These are phyloP conservation scores for Phoebastria nigripes DNA, from an alignment of 2,797 vertebrate genomes.

Conservation along the genomic window DNA sequence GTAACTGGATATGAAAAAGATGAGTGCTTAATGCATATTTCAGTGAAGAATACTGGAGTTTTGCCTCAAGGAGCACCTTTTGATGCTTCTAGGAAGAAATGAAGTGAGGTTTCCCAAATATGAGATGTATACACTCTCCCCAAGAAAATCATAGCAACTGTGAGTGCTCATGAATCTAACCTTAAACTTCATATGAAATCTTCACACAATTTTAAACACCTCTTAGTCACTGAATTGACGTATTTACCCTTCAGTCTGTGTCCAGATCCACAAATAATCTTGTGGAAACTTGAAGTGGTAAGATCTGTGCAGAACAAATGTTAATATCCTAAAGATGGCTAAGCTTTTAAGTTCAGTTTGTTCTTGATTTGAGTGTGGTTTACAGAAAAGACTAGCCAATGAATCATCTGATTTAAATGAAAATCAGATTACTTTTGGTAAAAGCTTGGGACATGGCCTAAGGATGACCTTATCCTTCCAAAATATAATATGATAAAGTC, in stretches of 20 bases:
- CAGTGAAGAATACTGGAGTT: not conserved
- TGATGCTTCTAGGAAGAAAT: not conserved
- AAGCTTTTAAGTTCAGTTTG: not conserved
- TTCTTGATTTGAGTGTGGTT: not conserved
- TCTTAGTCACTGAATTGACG: not conserved
- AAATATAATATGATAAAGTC: not conserved
- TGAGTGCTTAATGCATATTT: not conserved
- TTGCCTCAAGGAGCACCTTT: not conserved
- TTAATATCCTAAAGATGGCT: not conserved
- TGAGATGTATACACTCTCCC: rapidly evolving
- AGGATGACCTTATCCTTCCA: not conserved
- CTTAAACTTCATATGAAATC: not conserved
- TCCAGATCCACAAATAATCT: not conserved
- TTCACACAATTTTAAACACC: not conserved
- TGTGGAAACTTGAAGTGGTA: not conserved
- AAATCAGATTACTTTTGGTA: conserved; percentile 26
- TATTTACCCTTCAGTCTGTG: not conserved
- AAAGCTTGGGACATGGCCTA: not conserved
- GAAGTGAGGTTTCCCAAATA: not conserved
- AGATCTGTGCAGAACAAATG: not conserved
- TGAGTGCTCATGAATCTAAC: not conserved
- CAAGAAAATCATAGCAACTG: not conserved
- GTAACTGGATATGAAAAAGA: not conserved
- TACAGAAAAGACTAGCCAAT: not conserved
- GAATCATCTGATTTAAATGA: conserved; percentile 14